Conservation (phyloP, 2,113 vertebrate genomes). For the Turdus rufiventris region DNA sequence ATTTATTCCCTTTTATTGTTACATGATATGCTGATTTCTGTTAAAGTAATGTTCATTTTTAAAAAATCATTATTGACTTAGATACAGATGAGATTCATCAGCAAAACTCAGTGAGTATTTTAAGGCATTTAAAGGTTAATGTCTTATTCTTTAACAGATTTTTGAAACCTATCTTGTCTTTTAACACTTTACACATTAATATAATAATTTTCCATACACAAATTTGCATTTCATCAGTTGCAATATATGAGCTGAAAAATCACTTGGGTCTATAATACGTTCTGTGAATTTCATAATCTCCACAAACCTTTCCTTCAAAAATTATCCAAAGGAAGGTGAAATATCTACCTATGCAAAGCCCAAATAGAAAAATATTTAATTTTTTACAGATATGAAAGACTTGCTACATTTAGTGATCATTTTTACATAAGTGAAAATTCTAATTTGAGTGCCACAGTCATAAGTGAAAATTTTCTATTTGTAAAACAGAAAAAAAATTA, state of each 20-base stretch:
- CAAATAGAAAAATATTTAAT: background rate
- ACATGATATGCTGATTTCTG: constrained; percentile 14
- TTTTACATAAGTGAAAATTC: background rate
- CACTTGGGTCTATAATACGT: background rate
- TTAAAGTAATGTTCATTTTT: background rate
- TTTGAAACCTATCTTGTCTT: background rate
- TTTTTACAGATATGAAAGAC: background rate
- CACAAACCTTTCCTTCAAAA: background rate
- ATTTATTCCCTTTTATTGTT: constrained; percentile 57
- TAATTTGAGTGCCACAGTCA: background rate
- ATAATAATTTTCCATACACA: background rate
- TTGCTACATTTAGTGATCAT: background rate
- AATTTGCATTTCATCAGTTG: background rate
- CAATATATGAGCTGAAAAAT: background rate
- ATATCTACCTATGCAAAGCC: background rate
- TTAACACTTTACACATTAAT: background rate
- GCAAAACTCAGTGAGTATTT: constrained; percentile 23
- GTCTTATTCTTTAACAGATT: background rate
- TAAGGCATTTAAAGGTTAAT: background rate
- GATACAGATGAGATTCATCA: constrained; percentile 8
- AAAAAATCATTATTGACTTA: background rate
- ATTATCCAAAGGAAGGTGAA: background rate
- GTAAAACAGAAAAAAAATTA: background rate
- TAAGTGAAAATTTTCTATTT: background rate
- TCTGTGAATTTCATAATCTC: background rate